These are phyloP conservation scores for Hydrozoanthus gracilis DNA, from an alignment of 92 coral and sea anemone species.

Conservation along the genomic window DNA sequence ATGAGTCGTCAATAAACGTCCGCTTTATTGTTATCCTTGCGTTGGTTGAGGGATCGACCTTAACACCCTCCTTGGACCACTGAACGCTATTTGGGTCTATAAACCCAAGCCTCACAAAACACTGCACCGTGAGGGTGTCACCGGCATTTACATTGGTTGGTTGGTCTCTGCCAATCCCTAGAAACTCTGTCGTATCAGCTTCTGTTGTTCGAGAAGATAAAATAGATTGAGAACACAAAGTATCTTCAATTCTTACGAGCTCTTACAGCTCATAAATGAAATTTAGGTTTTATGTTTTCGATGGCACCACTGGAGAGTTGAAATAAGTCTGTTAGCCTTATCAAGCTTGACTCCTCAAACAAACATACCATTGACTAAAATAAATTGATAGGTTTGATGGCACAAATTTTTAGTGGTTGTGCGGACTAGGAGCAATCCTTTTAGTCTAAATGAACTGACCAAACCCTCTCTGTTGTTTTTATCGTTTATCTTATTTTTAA, in stretches of 20 bases:
- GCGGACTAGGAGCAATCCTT: no score
- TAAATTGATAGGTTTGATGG: no score
- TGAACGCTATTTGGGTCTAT: neutral
- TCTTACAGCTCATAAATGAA: no score
- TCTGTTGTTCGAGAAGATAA: neutral
- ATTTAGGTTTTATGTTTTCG: no score
- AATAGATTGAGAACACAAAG: neutral
- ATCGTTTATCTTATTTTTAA: no score
- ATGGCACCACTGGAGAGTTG: no score
- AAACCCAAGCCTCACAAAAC: conserved; percentile 29
- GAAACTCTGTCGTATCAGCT: neutral
- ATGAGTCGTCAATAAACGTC: neutral
- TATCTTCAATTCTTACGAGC: neutral
- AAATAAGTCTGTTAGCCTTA: no score
- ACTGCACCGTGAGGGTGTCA: conserved; percentile 9
- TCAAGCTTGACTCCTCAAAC: no score
- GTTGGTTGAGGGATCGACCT: neutral
- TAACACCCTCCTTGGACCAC: conserved; percentile 21
- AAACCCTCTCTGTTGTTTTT: no score
- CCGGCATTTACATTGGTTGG: neutral
- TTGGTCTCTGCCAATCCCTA: conserved; percentile 8
- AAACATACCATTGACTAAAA: no score
- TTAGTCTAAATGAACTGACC: no score
- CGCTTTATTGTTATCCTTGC: neutral
- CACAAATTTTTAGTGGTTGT: no score